Base-by-base conservation (phyloP, 1,140 invertebrate species). In the Oncopeltus fasciatus region DNA sequence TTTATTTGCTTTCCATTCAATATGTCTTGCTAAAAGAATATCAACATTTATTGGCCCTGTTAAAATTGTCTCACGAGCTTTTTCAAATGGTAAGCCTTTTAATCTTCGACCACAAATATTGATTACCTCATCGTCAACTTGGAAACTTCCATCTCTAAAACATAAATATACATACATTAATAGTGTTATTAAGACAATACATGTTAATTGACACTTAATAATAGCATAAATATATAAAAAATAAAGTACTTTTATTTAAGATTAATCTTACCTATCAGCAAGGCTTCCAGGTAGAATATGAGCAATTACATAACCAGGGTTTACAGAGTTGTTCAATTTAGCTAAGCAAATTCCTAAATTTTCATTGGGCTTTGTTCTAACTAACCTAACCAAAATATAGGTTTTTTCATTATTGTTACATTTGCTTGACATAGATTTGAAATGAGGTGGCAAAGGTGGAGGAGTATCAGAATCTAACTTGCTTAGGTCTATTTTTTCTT, bases 111-210 rank as follows among this genome's bases (percentile, higher is more conserved):
- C 84, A 65, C 82, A 83, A 14, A 87, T 80, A 66, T 83, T 79
- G 14, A 87, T 72, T 27, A 87, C 75, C 71, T 86, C 84, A 67
- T 87, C 85, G 0, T 82, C 82, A 38, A 82, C 69, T 33, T 74
- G 72, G 47, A 79, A 71, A 61, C 78, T 74, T 9, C 80, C 80
- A 72, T 81, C 78, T 66, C 81, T 82, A 71, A 29, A n/a, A 43
- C n/a, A 43, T 43, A 43, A n/a, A 43, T 43, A 43, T 43, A 11
- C n/a, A 11, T 43, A 43, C n/a, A 11, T n/a, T 43, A 11, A 11
- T n/a, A n/a, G n/a, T 43, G 11, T 43, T 11, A n/a, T 11, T n/a
- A 43, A 43, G n/a, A 11, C 38, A 43, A 43, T 11, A 11, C n/a
- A 11, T n/a, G 38, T 11, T 43, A 11, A 43, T n/a, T n/a, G n/a